A percentile compares a stretch with the other conserved stretches of the same genome.
These are phyloP conservation scores for Mormyrops boulengeri DNA, from an alignment of 2,797 vertebrate genomes.

Conservation along the genomic window DNA sequence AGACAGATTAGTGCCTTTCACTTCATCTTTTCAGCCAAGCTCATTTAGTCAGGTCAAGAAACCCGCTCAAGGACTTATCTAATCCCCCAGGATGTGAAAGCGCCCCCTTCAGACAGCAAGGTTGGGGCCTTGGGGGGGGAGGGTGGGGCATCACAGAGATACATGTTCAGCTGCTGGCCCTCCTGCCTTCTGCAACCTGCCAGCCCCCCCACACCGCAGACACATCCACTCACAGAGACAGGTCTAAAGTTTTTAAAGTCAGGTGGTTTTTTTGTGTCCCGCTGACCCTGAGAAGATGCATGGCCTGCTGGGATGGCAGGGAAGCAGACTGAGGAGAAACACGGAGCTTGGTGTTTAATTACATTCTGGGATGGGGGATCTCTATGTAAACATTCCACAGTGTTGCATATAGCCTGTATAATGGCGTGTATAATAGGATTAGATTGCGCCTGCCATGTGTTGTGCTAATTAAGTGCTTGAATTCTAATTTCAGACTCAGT, in stretches of 20 bases:
- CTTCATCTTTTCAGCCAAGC: not conserved
- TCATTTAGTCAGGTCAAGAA: conserved; percentile 3
- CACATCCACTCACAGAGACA: not conserved
- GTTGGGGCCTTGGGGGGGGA: not conserved
- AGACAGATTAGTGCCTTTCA: not conserved
- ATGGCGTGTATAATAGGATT: not conserved
- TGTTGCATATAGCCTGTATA: not conserved
- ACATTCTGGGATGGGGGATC: not conserved
- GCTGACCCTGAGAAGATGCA: not conserved
- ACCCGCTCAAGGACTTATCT: not conserved
- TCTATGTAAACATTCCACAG: not conserved
- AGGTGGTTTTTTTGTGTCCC: not conserved
- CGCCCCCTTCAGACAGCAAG: not conserved
- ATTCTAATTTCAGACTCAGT: not conserved
- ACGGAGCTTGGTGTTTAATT: not conserved
- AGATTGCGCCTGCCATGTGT: not conserved
- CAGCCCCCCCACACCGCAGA: not conserved
- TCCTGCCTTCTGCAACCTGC: not conserved
- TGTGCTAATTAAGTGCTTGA: not conserved
- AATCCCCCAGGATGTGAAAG: not conserved
- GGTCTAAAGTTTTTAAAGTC: not conserved
- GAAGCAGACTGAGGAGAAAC: not conserved
- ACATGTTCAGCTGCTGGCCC: not conserved
- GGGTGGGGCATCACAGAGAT: not conserved
- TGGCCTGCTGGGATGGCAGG: not conserved